Percentiles rank a stretch among this genome's conserved stretches.
Conservation (phyloP, 2,888 invertebrate species). For the Harpalus rubripes region DNA sequence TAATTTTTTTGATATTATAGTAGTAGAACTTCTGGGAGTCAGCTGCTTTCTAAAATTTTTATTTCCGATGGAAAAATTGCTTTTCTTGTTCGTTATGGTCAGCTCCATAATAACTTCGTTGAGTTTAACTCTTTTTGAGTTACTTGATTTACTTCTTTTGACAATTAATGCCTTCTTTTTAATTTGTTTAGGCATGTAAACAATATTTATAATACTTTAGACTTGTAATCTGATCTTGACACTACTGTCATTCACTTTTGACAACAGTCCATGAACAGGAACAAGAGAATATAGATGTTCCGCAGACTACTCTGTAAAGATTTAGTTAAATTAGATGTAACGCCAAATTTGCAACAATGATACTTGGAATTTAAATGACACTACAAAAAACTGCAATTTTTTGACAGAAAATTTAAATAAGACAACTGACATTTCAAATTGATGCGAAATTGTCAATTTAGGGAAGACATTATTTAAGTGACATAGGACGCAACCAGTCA, state of each 20-base stretch:
- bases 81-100: background rate
- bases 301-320: background rate
- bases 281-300: background rate
- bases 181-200: slow-evolving; percentile 15
- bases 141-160: background rate
- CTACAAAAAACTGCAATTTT: too few species aligned
- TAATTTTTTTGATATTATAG: slow-evolving; percentile 38
- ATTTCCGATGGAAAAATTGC: background rate
- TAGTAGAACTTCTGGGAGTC: background rate
- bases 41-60: background rate
- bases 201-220: background rate
- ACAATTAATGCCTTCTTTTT: slow-evolving; percentile 25
- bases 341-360: too few species aligned
- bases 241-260: slow-evolving; percentile 16
- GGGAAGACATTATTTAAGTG: too few species aligned
- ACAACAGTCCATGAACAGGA: background rate
- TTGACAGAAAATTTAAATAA: too few species aligned
- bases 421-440: too few species aligned
- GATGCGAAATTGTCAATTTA: too few species aligned
- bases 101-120: slow-evolving; percentile 19
- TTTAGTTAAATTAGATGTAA: too few species aligned
- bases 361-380: too few species aligned
- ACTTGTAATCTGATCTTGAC: background rate
- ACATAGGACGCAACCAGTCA: too few species aligned
- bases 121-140: background rate